Conservation (phyloP, 2,888 invertebrate genomes). For the Xestia rhomboidea region DNA sequence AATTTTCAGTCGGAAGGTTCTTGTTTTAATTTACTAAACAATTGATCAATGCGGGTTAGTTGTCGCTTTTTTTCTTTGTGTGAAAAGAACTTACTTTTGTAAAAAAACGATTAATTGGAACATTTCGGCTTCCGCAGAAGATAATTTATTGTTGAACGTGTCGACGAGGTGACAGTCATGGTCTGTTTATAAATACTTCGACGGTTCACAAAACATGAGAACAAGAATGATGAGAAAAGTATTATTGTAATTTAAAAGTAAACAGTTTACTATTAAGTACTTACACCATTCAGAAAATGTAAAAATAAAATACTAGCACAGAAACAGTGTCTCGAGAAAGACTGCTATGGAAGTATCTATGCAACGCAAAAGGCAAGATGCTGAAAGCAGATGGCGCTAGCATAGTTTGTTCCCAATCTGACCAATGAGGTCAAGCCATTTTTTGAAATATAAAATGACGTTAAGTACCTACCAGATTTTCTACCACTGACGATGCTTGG, state of each 20-base stretch:
- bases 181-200: slow-evolving; percentile 8
- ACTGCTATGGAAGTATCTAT: slow-evolving; percentile 7
- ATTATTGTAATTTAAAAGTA: slow-evolving; percentile 5
- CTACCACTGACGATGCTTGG: no score
- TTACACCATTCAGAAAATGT: slow-evolving; percentile 35
- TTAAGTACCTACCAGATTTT: no score
- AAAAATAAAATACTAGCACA: slow-evolving; percentile 14
- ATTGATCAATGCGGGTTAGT: slow-evolving; percentile 45
- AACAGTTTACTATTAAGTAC: slow-evolving; percentile 18
- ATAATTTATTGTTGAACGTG: slow-evolving; percentile 5
- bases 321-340: slow-evolving; percentile 31
- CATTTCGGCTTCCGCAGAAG: slow-evolving; percentile 15
- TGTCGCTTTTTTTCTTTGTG: slow-evolving; percentile 23
- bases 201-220: slow-evolving; percentile 8
- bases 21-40: slow-evolving; percentile 50
- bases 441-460: no score
- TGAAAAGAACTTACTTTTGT: background rate
- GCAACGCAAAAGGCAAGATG: slow-evolving; percentile 18
- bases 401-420: no score
- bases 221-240: slow-evolving; percentile 23
- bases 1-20: slow-evolving; percentile 36
- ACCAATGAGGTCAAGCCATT: no score
- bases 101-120: slow-evolving; percentile 17
- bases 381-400: no score
- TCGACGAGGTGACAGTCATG: background rate